Evolutionary conservation across 2,113 vertebrate genomes (phyloP).

Genomic region (Todiramphus saurophagus): DNA sequence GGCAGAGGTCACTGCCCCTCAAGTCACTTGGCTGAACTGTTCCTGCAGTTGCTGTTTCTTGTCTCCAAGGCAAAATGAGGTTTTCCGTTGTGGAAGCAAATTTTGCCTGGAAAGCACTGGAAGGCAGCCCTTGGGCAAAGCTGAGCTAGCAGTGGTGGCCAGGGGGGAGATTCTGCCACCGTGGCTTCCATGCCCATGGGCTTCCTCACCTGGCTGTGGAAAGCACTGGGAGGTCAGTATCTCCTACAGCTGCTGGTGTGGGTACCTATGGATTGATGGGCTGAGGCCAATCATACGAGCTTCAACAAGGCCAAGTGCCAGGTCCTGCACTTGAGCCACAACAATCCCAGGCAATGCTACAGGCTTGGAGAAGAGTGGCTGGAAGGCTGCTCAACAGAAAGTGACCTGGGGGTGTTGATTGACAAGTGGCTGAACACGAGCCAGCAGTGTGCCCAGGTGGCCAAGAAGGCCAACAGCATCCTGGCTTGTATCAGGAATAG

Average conservation of each 20-base stretch:
- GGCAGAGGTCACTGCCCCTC: neutral
- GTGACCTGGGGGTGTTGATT: too few relatives aligned
- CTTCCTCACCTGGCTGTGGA: neutral
- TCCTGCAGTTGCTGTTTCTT: neutral
- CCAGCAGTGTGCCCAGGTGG: too few relatives aligned
- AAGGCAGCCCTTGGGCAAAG: neutral
- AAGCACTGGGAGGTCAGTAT: neutral
- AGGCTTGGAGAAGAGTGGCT: too few relatives aligned
- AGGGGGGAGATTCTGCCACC: neutral
- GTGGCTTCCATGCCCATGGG: fast-evolving
- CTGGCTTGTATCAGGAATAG: too few relatives aligned
- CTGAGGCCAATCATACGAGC: too few relatives aligned
- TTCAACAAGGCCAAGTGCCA: too few relatives aligned
- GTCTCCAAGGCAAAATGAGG: neutral
- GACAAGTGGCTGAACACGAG: too few relatives aligned
- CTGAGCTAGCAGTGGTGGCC: neutral
- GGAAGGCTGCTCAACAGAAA: too few relatives aligned
- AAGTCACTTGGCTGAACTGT: neutral
- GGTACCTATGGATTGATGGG: neutral
- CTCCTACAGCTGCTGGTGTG: neutral
- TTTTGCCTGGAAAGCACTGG: neutral
- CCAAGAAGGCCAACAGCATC: too few relatives aligned
- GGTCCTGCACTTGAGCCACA: too few relatives aligned
- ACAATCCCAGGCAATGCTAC: too few relatives aligned
- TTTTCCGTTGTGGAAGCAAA: neutral